Evolutionary conservation across 2,797 vertebrate genomes (phyloP), one percentile per base, ranked within the genome.

Genomic region (Peromyscus melanophrys): DNA sequence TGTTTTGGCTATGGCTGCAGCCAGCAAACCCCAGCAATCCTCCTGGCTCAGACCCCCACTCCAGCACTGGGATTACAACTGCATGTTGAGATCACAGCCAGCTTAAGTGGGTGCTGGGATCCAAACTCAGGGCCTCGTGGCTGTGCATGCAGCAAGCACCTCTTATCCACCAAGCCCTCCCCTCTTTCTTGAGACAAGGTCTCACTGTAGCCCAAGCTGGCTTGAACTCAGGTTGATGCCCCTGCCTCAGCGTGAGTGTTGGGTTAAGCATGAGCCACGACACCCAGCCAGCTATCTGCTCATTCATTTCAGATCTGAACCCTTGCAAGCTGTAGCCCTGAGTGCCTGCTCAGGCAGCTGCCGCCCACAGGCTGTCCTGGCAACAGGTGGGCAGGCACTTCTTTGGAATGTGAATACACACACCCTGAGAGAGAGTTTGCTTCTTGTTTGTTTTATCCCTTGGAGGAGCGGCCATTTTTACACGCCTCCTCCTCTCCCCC

Each of bases 291-390:
- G 40, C 37, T 71, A 88, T 96, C 85, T 83, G 73, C 82, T 89
- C 78, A 73, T 34, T 34, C 37, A 76, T n/a, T 89, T 96, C 76
- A 31, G 82, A 40, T 75, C 40, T 92, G 65, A 92, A 73, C 78
- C 25, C 40, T 75, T 46, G 0, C 14, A 69, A 89, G 90, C 31
- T 46, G 12, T 6, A 23, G 25, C 92, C 88, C 85, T 0, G 27
- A 61, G 34, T 0, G 5, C 69, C 83, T 16, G 4, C 75, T 63
- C 46, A 0, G 61, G 71, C 78, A 8, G 76, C 17, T 61, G 80
- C 81, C 81, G 37, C 46, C 75, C 89, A 49, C 17, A n/a, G 82
- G 71, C 77, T 11, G 19, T 37, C 80, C 78, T 55, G 75, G 96
- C 85, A 73, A 40, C 61, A 23, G 1, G 3, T 34, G 65, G 1